Percentiles rank a stretch among this genome's conserved stretches.
Evolutionary conservation across 2,888 invertebrate genomes (phyloP).

Genomic region (Venusia cambrica): DNA sequence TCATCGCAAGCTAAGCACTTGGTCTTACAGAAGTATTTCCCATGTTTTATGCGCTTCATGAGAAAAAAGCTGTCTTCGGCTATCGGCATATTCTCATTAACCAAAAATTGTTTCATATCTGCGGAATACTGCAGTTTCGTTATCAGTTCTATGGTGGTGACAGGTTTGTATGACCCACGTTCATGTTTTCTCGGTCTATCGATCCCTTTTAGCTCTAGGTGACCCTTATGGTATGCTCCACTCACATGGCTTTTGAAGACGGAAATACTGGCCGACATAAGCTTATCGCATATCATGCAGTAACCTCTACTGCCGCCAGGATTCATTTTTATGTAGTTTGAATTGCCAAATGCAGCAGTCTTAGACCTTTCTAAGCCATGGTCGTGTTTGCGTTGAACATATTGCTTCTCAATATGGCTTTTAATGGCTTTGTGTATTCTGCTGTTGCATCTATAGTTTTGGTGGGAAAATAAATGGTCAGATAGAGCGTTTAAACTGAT

Average conservation of each 20-base stretch:
- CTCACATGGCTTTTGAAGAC: slow-evolving; percentile 44
- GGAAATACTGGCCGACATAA: slow-evolving; percentile 40
- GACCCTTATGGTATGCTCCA: slow-evolving; percentile 44
- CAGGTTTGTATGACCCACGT: slow-evolving; percentile 18
- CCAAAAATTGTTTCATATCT: slow-evolving; percentile 12
- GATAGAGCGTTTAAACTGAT: slow-evolving; percentile 30
- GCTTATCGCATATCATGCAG: slow-evolving; percentile 49
- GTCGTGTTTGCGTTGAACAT: slow-evolving; percentile 8
- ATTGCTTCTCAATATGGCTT: slow-evolving; percentile 16
- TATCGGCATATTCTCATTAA: slow-evolving; percentile 30
- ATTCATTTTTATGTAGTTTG: slow-evolving; percentile 49
- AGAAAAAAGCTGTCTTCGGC: slow-evolving; percentile 44
- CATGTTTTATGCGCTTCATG: slow-evolving; percentile 31
- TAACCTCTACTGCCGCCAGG: slow-evolving; percentile 48
- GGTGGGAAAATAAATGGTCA: slow-evolving; percentile 33
- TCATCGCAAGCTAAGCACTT: slow-evolving; percentile 51
- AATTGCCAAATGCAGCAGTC: slow-evolving; percentile 44
- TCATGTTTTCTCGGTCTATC: slow-evolving; percentile 29
- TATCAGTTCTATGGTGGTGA: slow-evolving; percentile 12
- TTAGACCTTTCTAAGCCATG: slow-evolving; percentile 45
- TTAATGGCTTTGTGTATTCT: slow-evolving; percentile 1
- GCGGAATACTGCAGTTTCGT: slow-evolving; percentile 10
- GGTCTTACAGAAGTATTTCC: slow-evolving; percentile 31
- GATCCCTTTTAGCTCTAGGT: slow-evolving; percentile 43
- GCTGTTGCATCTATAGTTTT: slow-evolving; percentile 14